phyloP scores from a whole-genome alignment of 1,140 invertebrate genomes.

The Ectropis grisescens region DNA sequence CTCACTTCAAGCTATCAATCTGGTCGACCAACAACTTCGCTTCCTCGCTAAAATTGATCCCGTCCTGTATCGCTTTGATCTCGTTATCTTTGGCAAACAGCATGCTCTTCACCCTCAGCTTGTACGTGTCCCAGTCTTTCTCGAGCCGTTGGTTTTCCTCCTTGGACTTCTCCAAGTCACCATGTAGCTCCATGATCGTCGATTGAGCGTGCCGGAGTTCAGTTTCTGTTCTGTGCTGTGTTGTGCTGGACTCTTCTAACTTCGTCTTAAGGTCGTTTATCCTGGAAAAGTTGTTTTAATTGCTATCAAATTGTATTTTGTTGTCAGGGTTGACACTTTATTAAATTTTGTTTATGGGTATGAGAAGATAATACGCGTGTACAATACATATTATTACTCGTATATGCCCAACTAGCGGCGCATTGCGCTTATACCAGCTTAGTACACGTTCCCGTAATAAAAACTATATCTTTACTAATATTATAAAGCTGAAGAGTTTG shows the following conservation, averaged over 20 bases:
- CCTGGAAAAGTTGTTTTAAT: too few species aligned
- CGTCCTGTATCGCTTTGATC: slow-evolving; percentile 38
- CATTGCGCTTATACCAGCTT: too few species aligned
- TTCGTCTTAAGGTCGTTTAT: slow-evolving; percentile 7
- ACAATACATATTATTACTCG: too few species aligned
- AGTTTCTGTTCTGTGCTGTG: slow-evolving; percentile 38
- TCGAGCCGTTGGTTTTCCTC: slow-evolving; percentile 37
- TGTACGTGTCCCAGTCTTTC: slow-evolving; percentile 54
- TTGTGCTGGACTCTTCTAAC: slow-evolving; percentile 20
- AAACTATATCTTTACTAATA: too few species aligned
- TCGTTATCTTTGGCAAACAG: slow-evolving; percentile 43
- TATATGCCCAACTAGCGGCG: too few species aligned
- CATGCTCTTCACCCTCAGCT: slow-evolving; percentile 52
- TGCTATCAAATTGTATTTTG: too few species aligned
- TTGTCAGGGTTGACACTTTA: too few species aligned
- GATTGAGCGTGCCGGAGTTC: slow-evolving; percentile 47
- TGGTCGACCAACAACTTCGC: slow-evolving; percentile 42
- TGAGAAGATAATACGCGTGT: too few species aligned
- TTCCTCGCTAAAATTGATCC: slow-evolving; percentile 34
- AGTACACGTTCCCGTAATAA: too few species aligned
- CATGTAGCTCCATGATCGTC: slow-evolving; percentile 30
- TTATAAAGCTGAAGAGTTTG: too few species aligned
- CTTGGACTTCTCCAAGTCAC: slow-evolving; percentile 29
- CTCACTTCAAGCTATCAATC: slow-evolving; percentile 41
- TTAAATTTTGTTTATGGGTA: too few species aligned